Evolutionary conservation across 1,140 invertebrate genomes (phyloP), one percentile per base, ranked within the genome.

Genomic region (Drosophila ananassae): DNA sequence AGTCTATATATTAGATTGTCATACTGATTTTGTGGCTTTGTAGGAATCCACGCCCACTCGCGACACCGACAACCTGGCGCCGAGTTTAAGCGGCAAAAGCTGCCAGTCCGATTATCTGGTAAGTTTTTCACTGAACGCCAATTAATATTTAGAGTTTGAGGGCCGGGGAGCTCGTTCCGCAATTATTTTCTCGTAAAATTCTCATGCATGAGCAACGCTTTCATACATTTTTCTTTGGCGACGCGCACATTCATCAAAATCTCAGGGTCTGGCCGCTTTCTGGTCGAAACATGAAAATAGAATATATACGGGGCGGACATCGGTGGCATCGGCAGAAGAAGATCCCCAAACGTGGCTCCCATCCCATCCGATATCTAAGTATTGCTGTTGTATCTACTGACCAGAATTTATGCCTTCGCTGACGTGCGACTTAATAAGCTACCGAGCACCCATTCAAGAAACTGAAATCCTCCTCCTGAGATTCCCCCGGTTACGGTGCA

Each of bases 61-160:
- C 37, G 76, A 87, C 50, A 82, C 79, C 54, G 90, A 91, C 75
- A 91, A 81, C 80, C 56, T 91, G 71, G 64, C 87, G 62, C 77
- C 90, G 54, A 84, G 81, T 71, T 73, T 91, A 32, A 78, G 87
- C 73, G 83, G 87, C 69, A 91, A 87, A 63, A 62, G 77, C 46
- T 90, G 87, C 67, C 90, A 85, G 56, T 87, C 90, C 52, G 90
- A 91, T 78, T 91, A 91, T 90, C 79, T 91, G 90, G 90, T 91
- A 89, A 91, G 90, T 89, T 59, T 37, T 52, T 24, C 47, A 32
- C 67, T 66, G 64, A 77, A 89, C 68, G 68, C 83, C 79, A 87
- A 87, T 87, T 89, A 89, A 83, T 83, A 89, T 83, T 64, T 79
- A 68, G 51, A 53, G 51, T 17, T 66, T n/a, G 25, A 50, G 48